Base-by-base conservation (phyloP, 1,140 invertebrate genomes). In the Lepeophtheirus salmonis region DNA sequence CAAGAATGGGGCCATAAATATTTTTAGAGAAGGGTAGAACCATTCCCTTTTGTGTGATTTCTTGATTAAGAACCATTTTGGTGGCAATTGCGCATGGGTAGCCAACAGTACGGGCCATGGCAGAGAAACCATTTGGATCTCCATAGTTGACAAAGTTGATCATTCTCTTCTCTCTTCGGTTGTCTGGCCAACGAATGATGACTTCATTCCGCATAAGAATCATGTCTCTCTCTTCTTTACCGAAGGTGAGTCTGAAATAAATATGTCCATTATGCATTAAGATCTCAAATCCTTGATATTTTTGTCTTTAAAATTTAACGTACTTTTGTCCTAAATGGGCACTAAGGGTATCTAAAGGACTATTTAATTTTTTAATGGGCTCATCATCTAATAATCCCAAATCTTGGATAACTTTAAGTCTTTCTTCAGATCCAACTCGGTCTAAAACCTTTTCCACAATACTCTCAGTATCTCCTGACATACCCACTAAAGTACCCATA, bases 41-140 rank as follows among this genome's bases (percentile, higher is more conserved):
- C 60, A 90, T 83, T n/a, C 92, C 94, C 64, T 84, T 81, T 64
- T 84, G 80, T 73, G 97, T 91, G 67, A 97, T 96, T 74, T 97
- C 94, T 66, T 87, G 88, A 89, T 71, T 55, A 72, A 72, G 26
- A 54, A 65, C 64, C 59, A 60, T 60, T 21, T 50, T 50, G 12
- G 88, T 81, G 3, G 92, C 89, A 66, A 99, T 97, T 3, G 89
- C 95, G 3, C 88, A 82, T 0, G 95, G 94, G 67, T 92, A 84
- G 2, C 95, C 94, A 13, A 99, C 96, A 16, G 90, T 95, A 67
- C 87, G 82, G 0, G 94, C 89, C 96, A 99, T 98, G 3, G 95
- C 96, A 0, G 91, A 95, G 68, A 88, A 86, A 14, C 86, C 84
- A 62, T 78, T 74, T 3, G 73, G 68, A 54, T 94, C 84, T 2